Base-by-base conservation (phyloP, 2,888 invertebrate genomes). In the Coecobrya sp. region DNA sequence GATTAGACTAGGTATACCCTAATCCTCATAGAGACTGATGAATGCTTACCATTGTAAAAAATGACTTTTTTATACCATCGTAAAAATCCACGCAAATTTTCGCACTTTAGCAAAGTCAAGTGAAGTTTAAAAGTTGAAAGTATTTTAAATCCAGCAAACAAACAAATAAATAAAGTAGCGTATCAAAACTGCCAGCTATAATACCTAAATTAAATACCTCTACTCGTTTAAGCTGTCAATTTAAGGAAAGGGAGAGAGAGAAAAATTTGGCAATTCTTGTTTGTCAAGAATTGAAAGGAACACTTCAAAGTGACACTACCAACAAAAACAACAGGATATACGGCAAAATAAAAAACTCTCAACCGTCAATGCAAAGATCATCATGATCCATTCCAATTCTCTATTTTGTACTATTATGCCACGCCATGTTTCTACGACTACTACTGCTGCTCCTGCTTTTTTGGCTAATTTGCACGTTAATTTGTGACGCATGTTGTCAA, bases 401-500 rank as follows among this genome's bases (percentile, higher is more conserved):
- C n/a, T n/a, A n/a, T n/a, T n/a, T n/a, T n/a, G n/a, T n/a, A n/a
- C n/a, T 7, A 73, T 19, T 36, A 79, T 79, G 52, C 52, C 25
- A 79, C 19, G 25, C 25, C 79, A 79, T 52, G 49, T 27, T 27
- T n/a, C 27, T 49, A 13, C 49, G 8, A 2, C 19, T 25, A 13
- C 25, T 16, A 0, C 49, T 1, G 11, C 49, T 49, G 36, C 52
- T 42, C 8, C 42, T 55, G 30, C 42, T 62, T 19, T 65, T 68
- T 25, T 45, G 42, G 68, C 68, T 81, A 84, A 84, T 84, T 81
- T 81, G 81, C 81, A 81, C 81, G 55, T 59, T 81, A 86, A 87
- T 87, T 88, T 81, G 88, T 81, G 49, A 88, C 88, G 88, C 88
- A 81, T 88, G 88, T 88, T 88, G 81, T 79, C 88, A 88, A 79